phyloP scores from a whole-genome alignment of 2,888 invertebrate species.

The Harpalus rubripes region DNA sequence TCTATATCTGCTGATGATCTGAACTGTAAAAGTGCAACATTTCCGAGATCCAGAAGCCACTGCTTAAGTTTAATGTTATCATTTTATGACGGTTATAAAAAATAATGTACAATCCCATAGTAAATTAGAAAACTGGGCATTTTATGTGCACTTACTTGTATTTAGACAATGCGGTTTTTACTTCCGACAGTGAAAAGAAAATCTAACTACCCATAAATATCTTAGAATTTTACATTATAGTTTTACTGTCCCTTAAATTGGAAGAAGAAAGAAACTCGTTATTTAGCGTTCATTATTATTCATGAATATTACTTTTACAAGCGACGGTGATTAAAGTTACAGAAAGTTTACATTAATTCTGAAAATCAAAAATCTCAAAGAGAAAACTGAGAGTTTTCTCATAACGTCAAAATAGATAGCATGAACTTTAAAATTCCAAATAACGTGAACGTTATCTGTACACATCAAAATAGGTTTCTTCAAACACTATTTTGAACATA shows the following conservation, averaged over 20 bases:
- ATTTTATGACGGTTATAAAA: constrained; percentile 50
- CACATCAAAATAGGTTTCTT: too few relatives aligned
- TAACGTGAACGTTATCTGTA: too few relatives aligned
- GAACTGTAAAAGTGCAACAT: constrained; percentile 33
- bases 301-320: neutral
- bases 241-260: neutral
- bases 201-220: constrained; percentile 20
- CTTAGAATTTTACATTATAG: constrained; percentile 5
- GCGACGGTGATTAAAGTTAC: too few relatives aligned
- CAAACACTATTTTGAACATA: too few relatives aligned
- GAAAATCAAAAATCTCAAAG: too few relatives aligned
- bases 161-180: constrained; percentile 44
- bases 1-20: neutral
- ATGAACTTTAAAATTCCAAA: too few relatives aligned
- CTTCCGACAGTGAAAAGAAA: constrained; percentile 22
- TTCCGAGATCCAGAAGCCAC: constrained; percentile 33
- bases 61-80: constrained; percentile 36
- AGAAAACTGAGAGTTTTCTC: too few relatives aligned
- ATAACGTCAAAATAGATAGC: too few relatives aligned
- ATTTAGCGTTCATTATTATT: neutral
- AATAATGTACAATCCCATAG: constrained; percentile 41
- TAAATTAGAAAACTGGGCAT: constrained; percentile 39
- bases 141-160: constrained; percentile 54
- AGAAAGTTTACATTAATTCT: too few relatives aligned
- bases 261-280: neutral